These are phyloP conservation scores for Percopsis omiscomaycus DNA, from an alignment of 2,797 vertebrate genomes.

Conservation along the genomic window DNA sequence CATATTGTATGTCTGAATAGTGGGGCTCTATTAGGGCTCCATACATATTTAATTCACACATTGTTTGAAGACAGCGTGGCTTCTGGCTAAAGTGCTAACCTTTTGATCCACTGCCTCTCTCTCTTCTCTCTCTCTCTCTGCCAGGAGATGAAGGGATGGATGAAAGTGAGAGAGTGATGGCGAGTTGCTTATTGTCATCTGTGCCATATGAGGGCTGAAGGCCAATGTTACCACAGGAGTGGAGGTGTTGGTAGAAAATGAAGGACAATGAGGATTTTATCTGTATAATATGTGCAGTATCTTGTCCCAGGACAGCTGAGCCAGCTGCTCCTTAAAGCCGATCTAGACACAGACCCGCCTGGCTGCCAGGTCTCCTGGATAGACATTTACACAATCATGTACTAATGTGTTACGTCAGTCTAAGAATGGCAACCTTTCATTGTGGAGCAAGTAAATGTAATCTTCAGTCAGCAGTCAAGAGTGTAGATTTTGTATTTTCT, in stretches of 20 bases:
- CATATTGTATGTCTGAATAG: slow-evolving; percentile 46
- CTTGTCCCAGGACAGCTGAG: not conserved
- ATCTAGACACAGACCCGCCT: not conserved
- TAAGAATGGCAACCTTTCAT: too few species aligned
- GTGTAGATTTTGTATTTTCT: too few species aligned
- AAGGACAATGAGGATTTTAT: slow-evolving; percentile 30
- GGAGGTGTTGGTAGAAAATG: slow-evolving; percentile 20
- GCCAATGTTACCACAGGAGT: slow-evolving; percentile 42
- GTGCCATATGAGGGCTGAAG: slow-evolving; percentile 29
- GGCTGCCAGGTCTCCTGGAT: not conserved
- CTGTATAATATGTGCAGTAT: slow-evolving; percentile 1
- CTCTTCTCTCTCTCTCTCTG: slow-evolving; percentile 37
- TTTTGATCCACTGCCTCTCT: slow-evolving; percentile 53
- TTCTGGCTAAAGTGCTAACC: slow-evolving; percentile 56
- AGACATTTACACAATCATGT: not conserved
- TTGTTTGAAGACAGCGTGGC: slow-evolving; percentile 52
- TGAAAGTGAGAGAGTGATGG: slow-evolving; percentile 9
- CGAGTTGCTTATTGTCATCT: slow-evolving; percentile 1
- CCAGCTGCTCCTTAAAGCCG: slow-evolving; percentile 5
- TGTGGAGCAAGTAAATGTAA: too few species aligned
- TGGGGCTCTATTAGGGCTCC: slow-evolving; percentile 30
- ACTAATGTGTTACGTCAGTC: not conserved
- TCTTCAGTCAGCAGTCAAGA: too few species aligned
- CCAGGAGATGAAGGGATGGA: slow-evolving; percentile 11
- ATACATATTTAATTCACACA: slow-evolving; percentile 68